phyloP scores from a whole-genome alignment of 2,113 vertebrate species.

The Vidua chalybeata region DNA sequence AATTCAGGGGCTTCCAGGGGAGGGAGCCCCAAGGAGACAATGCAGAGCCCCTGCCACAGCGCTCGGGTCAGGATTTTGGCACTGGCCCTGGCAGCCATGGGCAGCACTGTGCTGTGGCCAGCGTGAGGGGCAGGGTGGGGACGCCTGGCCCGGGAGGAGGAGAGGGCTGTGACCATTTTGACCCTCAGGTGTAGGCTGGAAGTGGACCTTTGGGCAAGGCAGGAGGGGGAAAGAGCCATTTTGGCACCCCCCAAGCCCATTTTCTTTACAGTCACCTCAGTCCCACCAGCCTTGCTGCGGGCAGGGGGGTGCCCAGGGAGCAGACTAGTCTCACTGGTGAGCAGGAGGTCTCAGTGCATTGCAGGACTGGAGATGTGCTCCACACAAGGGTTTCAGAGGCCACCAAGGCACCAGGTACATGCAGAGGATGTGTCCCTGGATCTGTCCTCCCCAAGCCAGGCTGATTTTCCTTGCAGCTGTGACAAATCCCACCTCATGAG shows the following conservation, averaged over 20 bases:
- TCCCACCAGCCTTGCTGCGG: neutral
- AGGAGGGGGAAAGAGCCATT: neutral
- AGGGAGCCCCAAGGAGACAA: neutral
- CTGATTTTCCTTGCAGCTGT: neutral
- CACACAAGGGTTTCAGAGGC: neutral
- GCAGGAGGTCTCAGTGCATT: neutral
- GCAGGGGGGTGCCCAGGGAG: neutral
- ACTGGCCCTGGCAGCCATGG: neutral
- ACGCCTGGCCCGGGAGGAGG: fast-evolving
- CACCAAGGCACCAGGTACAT: neutral
- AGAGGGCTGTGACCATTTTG: neutral
- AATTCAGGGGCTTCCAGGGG: neutral
- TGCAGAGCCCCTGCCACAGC: fast-evolving
- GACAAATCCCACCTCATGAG: neutral
- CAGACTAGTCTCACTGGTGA: neutral
- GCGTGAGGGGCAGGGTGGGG: neutral
- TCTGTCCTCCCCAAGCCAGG: neutral
- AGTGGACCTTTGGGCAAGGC: neutral
- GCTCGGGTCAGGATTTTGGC: fast-evolving
- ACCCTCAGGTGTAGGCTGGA: neutral
- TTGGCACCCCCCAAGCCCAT: neutral
- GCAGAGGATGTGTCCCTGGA: neutral
- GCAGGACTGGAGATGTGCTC: neutral
- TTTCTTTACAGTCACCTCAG: neutral
- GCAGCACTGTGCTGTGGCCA: neutral